A percentile compares a stretch with the other conserved stretches of the same genome.
phyloP scores from a whole-genome alignment of 2,888 invertebrate genomes.

The Lithophane socia region DNA sequence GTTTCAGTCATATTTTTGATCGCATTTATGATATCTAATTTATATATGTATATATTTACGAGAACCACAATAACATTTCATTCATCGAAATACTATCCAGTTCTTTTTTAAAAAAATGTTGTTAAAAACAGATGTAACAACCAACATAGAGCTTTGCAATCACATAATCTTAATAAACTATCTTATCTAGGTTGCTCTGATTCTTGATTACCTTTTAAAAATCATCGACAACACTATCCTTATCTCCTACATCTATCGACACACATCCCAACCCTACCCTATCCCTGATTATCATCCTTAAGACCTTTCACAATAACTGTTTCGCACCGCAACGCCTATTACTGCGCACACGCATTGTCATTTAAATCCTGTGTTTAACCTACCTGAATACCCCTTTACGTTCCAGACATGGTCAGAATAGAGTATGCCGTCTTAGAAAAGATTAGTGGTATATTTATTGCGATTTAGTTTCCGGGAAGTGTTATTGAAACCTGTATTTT shows the following conservation, averaged over 20 bases:
- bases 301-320: conserved; percentile 77
- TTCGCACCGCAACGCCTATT: conserved; percentile 89
- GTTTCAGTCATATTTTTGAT: background rate
- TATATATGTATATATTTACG: background rate
- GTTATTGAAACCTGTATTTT: conserved; percentile 46
- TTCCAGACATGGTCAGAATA: conserved; percentile 73
- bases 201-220: background rate
- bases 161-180: background rate
- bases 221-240: conserved; percentile 7
- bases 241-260: conserved; percentile 53
- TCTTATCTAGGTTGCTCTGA: background rate
- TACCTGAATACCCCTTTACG: conserved; percentile 79
- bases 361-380: conserved; percentile 87
- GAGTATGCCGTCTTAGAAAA: conserved; percentile 70
- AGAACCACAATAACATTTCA: background rate
- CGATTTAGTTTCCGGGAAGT: conserved; percentile 65
- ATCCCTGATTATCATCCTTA: conserved; percentile 80
- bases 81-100: background rate
- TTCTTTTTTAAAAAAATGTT: background rate
- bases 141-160: background rate
- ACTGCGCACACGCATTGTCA: conserved; percentile 84
- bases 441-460: conserved; percentile 64
- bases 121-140: too few species aligned
- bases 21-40: background rate
- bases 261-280: conserved; percentile 61